Evolutionary conservation across 2,113 vertebrate species (phyloP).

Genomic region (Menidia beryllina): DNA sequence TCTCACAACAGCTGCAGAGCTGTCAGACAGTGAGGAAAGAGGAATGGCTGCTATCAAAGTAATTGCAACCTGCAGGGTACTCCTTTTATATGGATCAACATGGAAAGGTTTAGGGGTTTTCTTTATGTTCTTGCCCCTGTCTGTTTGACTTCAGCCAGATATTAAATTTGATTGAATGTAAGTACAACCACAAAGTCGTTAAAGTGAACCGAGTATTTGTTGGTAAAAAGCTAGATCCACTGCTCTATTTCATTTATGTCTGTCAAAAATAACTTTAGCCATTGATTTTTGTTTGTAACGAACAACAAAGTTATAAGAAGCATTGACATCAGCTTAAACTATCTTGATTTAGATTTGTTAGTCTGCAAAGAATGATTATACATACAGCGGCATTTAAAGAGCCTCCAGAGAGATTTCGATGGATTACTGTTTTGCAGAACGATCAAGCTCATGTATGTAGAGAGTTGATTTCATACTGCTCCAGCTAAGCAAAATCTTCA

Average conservation of each 20-base stretch:
- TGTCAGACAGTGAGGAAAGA: neutral
- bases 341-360: neutral
- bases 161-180: constrained; percentile 44
- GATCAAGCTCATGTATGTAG: too few species aligned
- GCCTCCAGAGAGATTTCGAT: too few species aligned
- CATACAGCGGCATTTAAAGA: too few species aligned
- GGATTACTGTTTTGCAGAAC: too few species aligned
- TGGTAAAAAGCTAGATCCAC: neutral
- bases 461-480: too few species aligned
- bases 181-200: constrained; percentile 15
- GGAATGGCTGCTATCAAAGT: constrained; percentile 36
- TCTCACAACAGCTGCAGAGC: constrained; percentile 4
- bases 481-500: neutral
- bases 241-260: neutral
- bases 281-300: neutral
- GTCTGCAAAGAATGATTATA: too few species aligned
- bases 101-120: constrained; percentile 18
- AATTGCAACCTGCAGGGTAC: constrained; percentile 32
- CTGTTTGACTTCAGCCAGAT: constrained; percentile 28
- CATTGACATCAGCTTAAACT: neutral
- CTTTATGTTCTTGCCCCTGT: constrained; percentile 41
- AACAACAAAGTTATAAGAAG: neutral
- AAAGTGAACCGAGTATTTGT: neutral
- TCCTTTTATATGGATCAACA: constrained; percentile 33
- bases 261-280: neutral